Evolutionary conservation across 2,888 invertebrate species (phyloP), one percentile per base, ranked within the genome.

Genomic region (Euzophera pinguis): DNA sequence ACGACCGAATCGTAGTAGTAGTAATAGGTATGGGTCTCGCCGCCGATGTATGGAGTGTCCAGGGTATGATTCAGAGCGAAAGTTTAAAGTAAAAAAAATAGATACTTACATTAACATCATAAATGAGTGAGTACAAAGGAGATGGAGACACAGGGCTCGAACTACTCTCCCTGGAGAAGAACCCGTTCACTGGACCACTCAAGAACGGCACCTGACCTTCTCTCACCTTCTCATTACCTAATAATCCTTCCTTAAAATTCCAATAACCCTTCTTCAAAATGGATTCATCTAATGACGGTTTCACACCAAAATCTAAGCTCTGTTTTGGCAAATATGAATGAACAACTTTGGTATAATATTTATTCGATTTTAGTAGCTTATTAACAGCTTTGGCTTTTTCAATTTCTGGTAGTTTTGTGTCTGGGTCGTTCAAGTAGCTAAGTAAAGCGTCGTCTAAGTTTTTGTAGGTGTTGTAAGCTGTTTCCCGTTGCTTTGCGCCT

Each of bases 101-200:
- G 37, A 9, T 68, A 88, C 89, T 89, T 60, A 89, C 89, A 64
- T 83, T 70, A 16, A 83, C 80, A 58, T 81, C 84, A 60, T 84
- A 84, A 0, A 83, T 77, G 65, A 63, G 85, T 1, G 70, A 63
- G 59, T 84, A 84, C 47, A 76, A 73, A 0, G 87, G 84, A 45
- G 45, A 32, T 78, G 64, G 47, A 70, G 77, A 16, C 73, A 67
- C 0, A 63, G 60, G 1, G 60, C 56, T 0, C 59, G 52, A 6
- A 43, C 41, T 17, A 52, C 55, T 0, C 0, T 66, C 67, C 29
- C 64, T 67, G 4, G 61, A 62, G 53, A 73, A 83, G 47, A 78
- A 75, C 0, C 67, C 70, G 34, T 65, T 73, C 13, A 78, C 12
- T 0, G 78, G 77, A 14, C 54, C 56, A 42, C 71, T 78, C 7